These are phyloP conservation scores for Xestia rhomboidea DNA, from an alignment of 2,888 invertebrate genomes.

Conservation along the genomic window DNA sequence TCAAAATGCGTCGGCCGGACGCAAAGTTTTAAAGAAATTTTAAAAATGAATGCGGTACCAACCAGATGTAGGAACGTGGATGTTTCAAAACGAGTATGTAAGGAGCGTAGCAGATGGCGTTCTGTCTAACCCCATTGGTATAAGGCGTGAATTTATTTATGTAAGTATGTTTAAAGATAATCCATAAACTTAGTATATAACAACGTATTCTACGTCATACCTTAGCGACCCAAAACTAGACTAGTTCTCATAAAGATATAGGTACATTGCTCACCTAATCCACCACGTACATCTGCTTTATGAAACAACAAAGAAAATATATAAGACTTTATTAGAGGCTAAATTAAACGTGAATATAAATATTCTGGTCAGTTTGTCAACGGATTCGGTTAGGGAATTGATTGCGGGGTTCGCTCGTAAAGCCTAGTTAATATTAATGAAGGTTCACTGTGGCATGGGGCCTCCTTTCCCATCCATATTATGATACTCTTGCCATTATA, in stretches of 20 bases:
- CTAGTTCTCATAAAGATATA: neutral
- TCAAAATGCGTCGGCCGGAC: neutral
- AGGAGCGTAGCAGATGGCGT: no score
- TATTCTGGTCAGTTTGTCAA: constrained; percentile 61
- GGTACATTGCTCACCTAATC: constrained; percentile 2
- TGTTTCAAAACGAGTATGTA: no score
- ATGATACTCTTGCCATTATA: constrained; percentile 21
- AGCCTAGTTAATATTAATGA: constrained; percentile 63
- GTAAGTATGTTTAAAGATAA: neutral
- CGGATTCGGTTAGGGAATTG: constrained; percentile 55
- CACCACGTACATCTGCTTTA: constrained; percentile 37
- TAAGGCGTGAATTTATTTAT: no score
- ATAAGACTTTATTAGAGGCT: constrained; percentile 45
- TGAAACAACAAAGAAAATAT: constrained; percentile 50
- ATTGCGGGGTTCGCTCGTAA: constrained; percentile 54
- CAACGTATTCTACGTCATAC: neutral
- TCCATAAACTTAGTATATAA: neutral
- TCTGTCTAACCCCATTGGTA: no score
- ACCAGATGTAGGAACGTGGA: no score
- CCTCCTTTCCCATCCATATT: constrained; percentile 28
- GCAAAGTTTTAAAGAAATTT: neutral
- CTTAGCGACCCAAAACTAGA: neutral
- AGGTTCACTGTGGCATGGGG: constrained; percentile 29
- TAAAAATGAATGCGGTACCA: neutral
- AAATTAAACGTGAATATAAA: constrained; percentile 51